Evolutionary conservation across 2,113 vertebrate species (phyloP).

Genomic region (Coptodon rendalli): DNA sequence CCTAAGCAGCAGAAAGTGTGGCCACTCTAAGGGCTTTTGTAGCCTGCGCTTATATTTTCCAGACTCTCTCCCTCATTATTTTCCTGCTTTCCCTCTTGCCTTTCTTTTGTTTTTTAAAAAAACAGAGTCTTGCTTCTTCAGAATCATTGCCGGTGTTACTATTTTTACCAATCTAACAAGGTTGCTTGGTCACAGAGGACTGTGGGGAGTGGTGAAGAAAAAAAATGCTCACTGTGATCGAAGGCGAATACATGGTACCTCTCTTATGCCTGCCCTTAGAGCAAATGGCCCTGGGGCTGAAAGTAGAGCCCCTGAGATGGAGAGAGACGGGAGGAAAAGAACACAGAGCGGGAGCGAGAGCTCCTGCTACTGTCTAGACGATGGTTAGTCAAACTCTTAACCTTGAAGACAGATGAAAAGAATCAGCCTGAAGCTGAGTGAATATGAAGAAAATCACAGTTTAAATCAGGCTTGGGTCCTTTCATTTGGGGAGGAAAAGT

Average conservation of each 20-base stretch:
- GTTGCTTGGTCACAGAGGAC: conserved; percentile 49
- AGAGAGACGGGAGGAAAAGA: neutral
- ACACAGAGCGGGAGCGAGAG: neutral
- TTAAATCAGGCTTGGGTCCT: conserved; percentile 7
- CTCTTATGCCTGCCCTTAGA: conserved; percentile 8
- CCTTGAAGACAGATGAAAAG: conserved; percentile 37
- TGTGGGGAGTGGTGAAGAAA: neutral
- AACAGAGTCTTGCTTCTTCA: conserved; percentile 8
- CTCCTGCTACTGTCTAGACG: neutral
- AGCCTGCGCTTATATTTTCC: conserved; percentile 1
- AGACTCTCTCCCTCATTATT: conserved; percentile 21
- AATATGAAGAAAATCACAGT: neutral
- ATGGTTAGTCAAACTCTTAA: conserved; percentile 29
- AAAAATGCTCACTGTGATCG: conserved; percentile 30
- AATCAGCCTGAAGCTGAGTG: conserved; percentile 1
- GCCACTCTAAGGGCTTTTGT: neutral
- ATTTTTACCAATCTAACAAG: conserved; percentile 64
- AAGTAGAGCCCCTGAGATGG: neutral
- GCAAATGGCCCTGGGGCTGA: conserved; percentile 3
- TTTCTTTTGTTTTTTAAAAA: neutral
- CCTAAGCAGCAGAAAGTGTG: conserved; percentile 22
- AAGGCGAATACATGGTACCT: conserved; percentile 18
- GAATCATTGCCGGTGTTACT: conserved; percentile 39
- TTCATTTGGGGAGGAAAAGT: neutral
- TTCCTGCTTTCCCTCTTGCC: neutral